Conservation (phyloP, 2,888 invertebrate species). For the Malacosoma neustria region DNA sequence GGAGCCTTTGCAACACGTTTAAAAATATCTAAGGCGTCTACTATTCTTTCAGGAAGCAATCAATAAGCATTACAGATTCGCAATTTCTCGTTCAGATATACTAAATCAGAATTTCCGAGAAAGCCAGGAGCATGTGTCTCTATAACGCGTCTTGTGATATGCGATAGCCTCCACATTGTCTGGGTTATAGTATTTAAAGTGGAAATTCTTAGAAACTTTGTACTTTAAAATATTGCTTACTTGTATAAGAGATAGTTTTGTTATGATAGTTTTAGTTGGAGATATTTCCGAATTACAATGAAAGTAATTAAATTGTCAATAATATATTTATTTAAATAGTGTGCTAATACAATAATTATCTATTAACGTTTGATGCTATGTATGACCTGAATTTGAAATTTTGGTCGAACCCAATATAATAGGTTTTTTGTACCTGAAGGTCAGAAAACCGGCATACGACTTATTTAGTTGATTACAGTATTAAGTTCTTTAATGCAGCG, state of each 20-base stretch:
- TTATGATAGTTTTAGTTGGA: neutral
- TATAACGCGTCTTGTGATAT: conserved; percentile 17
- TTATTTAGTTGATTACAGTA: too few relatives aligned
- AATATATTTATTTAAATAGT: too few relatives aligned
- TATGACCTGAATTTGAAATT: too few relatives aligned
- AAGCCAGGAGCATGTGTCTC: conserved; percentile 14
- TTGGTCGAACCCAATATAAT: too few relatives aligned
- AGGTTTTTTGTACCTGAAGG: too few relatives aligned
- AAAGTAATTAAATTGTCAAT: too few relatives aligned
- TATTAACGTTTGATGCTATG: too few relatives aligned
- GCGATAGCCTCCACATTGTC: conserved; percentile 13
- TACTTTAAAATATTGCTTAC: neutral
- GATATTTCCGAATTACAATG: too few relatives aligned
- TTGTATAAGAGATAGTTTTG: neutral
- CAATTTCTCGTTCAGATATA: conserved; percentile 5
- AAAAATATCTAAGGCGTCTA: neutral
- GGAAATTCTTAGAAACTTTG: neutral
- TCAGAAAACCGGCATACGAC: too few relatives aligned
- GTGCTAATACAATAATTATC: too few relatives aligned
- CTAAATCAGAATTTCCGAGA: conserved; percentile 18
- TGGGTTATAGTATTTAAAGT: neutral
- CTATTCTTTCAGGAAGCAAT: neutral
- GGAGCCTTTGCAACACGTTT: neutral
- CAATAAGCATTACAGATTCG: neutral
- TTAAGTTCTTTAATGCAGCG: too few relatives aligned